Evolutionary conservation across 2,797 vertebrate genomes (phyloP).

Genomic region (Serranus cabrilla): DNA sequence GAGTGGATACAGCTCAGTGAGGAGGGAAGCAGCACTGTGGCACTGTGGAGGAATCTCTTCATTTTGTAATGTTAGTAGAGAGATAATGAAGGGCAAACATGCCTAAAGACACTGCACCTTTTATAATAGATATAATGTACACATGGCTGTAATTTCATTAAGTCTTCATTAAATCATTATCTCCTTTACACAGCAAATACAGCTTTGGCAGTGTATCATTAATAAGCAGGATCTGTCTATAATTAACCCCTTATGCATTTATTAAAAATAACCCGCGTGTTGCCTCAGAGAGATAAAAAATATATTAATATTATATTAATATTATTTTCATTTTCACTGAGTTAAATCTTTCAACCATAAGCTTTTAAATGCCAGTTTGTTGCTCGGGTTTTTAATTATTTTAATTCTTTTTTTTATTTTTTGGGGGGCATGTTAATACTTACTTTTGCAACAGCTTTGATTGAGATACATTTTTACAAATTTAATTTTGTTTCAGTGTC

Average conservation of each 20-base stretch:
- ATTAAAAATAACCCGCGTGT: too few relatives aligned
- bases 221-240: slow-evolving; percentile 23
- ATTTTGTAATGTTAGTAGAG: slow-evolving; percentile 13
- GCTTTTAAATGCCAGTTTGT: too few relatives aligned
- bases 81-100: slow-evolving; percentile 8
- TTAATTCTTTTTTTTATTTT: too few relatives aligned
- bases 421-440: too few relatives aligned
- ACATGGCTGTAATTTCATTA: slow-evolving; percentile 12
- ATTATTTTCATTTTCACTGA: too few relatives aligned
- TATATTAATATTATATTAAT: too few relatives aligned
- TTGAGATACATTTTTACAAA: too few relatives aligned
- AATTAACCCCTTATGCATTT: neutral
- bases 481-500: too few relatives aligned
- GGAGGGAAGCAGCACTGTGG: neutral
- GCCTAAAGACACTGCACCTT: slow-evolving; percentile 1
- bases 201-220: neutral
- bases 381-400: too few relatives aligned
- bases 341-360: too few relatives aligned
- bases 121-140: neutral
- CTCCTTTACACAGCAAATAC: neutral
- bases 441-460: too few relatives aligned
- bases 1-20: neutral
- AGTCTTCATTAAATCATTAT: slow-evolving; percentile 9
- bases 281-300: too few relatives aligned
- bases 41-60: slow-evolving; percentile 13